phyloP scores from a whole-genome alignment of 2,113 vertebrate species.

The Pipa parva region DNA sequence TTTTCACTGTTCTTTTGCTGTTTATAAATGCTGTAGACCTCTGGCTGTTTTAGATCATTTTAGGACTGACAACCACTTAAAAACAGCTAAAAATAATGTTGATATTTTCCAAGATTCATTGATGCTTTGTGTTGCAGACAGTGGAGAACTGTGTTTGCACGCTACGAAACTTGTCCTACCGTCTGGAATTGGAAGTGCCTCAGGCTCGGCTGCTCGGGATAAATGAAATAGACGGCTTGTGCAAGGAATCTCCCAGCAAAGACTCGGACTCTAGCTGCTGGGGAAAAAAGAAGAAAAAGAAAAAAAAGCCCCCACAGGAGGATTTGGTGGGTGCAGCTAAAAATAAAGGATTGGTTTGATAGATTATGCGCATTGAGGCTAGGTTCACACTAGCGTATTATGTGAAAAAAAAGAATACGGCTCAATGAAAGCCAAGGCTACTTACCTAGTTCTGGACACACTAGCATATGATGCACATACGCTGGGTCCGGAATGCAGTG shows the following conservation, averaged over 20 bases:
- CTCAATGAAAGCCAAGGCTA: too few species aligned
- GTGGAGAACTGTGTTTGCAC: constrained; percentile 98
- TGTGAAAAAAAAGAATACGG: too few species aligned
- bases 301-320: constrained; percentile 80
- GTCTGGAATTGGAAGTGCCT: constrained; percentile 89
- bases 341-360: constrained; percentile 19
- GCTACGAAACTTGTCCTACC: constrained; percentile 92
- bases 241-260: constrained; percentile 84
- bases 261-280: constrained; percentile 90
- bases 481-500: too few species aligned
- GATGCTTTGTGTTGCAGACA: constrained; percentile 67
- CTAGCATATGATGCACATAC: too few species aligned
- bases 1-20: too few species aligned
- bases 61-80: too few species aligned
- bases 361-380: neutral
- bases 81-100: too few species aligned
- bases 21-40: too few species aligned
- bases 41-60: too few species aligned
- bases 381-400: too few species aligned
- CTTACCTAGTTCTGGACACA: too few species aligned
- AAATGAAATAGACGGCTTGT: constrained; percentile 83
- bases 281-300: constrained; percentile 96
- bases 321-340: constrained; percentile 74
- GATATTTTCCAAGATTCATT: too few species aligned
- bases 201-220: constrained; percentile 77